Percentiles rank a stretch among this genome's conserved stretches.
phyloP scores from a whole-genome alignment of 2,113 vertebrate species.

The Pollachius pollachius region DNA sequence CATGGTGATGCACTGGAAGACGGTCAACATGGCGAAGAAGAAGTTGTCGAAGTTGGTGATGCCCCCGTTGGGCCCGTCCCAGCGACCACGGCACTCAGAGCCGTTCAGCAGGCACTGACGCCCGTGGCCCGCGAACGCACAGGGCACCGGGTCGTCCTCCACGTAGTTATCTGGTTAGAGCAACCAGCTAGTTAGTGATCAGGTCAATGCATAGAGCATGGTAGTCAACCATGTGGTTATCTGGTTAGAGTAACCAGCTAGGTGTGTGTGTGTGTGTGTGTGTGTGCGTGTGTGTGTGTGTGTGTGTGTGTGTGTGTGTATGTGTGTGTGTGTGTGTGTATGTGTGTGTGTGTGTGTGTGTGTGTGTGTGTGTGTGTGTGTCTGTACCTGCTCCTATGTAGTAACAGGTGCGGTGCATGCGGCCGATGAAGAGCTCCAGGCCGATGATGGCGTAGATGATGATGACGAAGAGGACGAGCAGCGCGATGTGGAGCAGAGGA shows the following conservation, averaged over 20 bases:
- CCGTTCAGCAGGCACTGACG: slow-evolving; percentile 78
- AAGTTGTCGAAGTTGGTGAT: slow-evolving; percentile 95
- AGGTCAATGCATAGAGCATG: too few species aligned
- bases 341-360: neutral
- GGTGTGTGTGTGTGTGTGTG: neutral
- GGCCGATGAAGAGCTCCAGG: slow-evolving; percentile 91
- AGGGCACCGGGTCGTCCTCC: slow-evolving; percentile 86
- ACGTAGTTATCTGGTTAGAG: slow-evolving; percentile 70
- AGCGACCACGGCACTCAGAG: slow-evolving; percentile 80
- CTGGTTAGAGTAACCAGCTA: too few species aligned
- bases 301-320: neutral
- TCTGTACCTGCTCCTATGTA: slow-evolving; percentile 75
- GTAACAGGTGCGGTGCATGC: slow-evolving; percentile 93
- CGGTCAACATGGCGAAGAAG: slow-evolving; percentile 91
- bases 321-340: too few species aligned
- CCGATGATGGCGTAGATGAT: slow-evolving; percentile 97
- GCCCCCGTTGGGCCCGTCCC: slow-evolving; percentile 88
- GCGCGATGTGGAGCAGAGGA: slow-evolving; percentile 89
- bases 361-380: neutral
- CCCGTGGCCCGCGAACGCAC: slow-evolving; percentile 82
- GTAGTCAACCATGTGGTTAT: too few species aligned
- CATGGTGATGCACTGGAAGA: slow-evolving; percentile 93
- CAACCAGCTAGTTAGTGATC: too few species aligned
- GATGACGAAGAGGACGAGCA: slow-evolving; percentile 93
- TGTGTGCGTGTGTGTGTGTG: neutral